Conservation (phyloP, 1,140 invertebrate genomes). For the Epicauta chinensis region DNA sequence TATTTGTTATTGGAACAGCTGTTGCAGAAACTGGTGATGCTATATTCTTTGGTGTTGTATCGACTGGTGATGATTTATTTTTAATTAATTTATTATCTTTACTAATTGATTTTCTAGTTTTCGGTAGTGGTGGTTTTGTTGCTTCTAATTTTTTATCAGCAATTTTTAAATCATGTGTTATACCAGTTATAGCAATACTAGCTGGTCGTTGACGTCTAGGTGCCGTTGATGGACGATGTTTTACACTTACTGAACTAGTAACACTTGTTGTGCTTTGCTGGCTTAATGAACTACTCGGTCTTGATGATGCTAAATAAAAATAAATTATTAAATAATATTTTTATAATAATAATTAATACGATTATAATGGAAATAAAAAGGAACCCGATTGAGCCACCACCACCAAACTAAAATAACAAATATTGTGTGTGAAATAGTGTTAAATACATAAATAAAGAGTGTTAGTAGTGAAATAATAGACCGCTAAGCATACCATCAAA, state of each 20-base stretch:
- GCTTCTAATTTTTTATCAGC: constrained; percentile 21
- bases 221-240: constrained; percentile 53
- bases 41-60: constrained; percentile 32
- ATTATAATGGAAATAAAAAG: neutral
- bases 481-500: too few relatives aligned
- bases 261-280: constrained; percentile 57
- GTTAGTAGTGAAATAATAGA: too few relatives aligned
- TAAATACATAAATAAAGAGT: too few relatives aligned
- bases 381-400: constrained; percentile 17
- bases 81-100: constrained; percentile 33
- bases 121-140: constrained; percentile 39
- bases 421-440: too few relatives aligned
- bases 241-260: constrained; percentile 44
- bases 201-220: constrained; percentile 67
- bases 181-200: constrained; percentile 74
- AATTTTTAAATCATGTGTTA: constrained; percentile 45
- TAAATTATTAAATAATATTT: constrained; percentile 6
- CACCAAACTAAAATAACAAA: neutral
- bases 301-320: constrained; percentile 51
- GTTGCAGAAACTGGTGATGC: constrained; percentile 19
- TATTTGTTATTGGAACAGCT: constrained; percentile 5
- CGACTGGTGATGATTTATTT: constrained; percentile 28
- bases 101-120: constrained; percentile 35
- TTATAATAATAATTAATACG: neutral
- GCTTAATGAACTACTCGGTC: constrained; percentile 75